Evolutionary conservation across 2,113 vertebrate species (phyloP).

Genomic region (Larimichthys polyactis): DNA sequence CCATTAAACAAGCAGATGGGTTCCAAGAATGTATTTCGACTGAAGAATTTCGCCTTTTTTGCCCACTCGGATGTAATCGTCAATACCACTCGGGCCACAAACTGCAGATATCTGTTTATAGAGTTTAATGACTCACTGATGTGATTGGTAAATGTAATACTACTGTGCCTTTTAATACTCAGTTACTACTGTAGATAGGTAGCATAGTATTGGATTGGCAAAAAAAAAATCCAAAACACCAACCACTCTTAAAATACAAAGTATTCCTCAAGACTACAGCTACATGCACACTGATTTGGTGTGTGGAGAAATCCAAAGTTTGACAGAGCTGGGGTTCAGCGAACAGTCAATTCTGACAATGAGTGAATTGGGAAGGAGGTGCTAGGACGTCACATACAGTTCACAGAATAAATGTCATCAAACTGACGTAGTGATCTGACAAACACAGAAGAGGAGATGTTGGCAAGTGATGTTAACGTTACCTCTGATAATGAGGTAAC

Average conservation of each 20-base stretch:
- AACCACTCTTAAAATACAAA: neutral
- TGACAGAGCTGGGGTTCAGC: neutral
- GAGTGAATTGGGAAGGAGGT: slow-evolving; percentile 11
- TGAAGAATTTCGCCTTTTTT: too few species aligned
- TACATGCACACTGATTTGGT: neutral
- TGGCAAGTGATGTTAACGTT: neutral
- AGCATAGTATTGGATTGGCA: neutral
- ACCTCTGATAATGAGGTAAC: neutral
- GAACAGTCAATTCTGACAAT: slow-evolving; percentile 5
- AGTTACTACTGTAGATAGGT: neutral
- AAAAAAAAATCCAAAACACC: neutral
- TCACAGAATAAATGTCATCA: neutral
- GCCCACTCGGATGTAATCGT: too few species aligned
- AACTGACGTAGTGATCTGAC: neutral
- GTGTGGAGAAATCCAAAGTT: neutral
- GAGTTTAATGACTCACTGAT: too few species aligned
- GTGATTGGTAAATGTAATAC: neutral
- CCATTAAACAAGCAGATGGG: too few species aligned
- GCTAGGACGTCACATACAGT: neutral
- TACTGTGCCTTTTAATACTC: neutral
- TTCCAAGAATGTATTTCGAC: too few species aligned
- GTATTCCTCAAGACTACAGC: neutral
- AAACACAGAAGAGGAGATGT: neutral
- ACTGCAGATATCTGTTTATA: too few species aligned
- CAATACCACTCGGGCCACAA: too few species aligned